Base-by-base conservation (phyloP, 2,888 invertebrate species). In the Ectobius pallidus region DNA sequence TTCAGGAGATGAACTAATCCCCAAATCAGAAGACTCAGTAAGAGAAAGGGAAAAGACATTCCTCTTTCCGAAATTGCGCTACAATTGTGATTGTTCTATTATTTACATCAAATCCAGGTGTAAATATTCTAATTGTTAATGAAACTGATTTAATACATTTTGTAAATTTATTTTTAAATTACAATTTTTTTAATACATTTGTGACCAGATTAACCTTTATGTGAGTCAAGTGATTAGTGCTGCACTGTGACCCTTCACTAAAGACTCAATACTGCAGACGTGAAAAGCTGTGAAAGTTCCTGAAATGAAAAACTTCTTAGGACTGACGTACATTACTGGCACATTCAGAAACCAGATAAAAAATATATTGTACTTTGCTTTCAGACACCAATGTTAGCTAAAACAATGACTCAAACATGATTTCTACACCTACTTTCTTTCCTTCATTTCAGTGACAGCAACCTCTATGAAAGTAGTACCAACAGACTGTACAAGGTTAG, bases 161-260 rank as follows among this genome's bases (percentile, higher is more conserved):
- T n/a, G 34, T n/a, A 68, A 6, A 14, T 20, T 20, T n/a, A 32
- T 18, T n/a, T 18, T 2, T 42, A 30, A 27, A 32, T 22, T 1
- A 18, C 7, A 7, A 25, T 78, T 75, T 42, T 78, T 76, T 18
- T 78, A 77, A 68, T 82, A 82, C n/a, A n/a, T 49, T 7, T 49
- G 49, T n/a, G 20, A 49, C 6, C 9, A 49, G n/a, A 49, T 11
- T 4, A 49, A 49, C 20, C 81, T 81, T 75, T 52, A 52, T 74
- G 3, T 11, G 11, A 34, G 11, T 7, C 2, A 39, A n/a, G 30
- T 67, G 32, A 18, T 16, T 14, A 16, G 14, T 46, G 73, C 74
- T 4, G n/a, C n/a, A n/a, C 49, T n/a, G n/a, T 18, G 20, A 18
- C n/a, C 49, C n/a, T 39, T 49, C 49, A 6, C 6, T n/a, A 49